Evolutionary conservation across 2,797 vertebrate genomes (phyloP), one percentile per base, ranked within the genome.

Genomic region (Pseudochaenichthys georgianus): DNA sequence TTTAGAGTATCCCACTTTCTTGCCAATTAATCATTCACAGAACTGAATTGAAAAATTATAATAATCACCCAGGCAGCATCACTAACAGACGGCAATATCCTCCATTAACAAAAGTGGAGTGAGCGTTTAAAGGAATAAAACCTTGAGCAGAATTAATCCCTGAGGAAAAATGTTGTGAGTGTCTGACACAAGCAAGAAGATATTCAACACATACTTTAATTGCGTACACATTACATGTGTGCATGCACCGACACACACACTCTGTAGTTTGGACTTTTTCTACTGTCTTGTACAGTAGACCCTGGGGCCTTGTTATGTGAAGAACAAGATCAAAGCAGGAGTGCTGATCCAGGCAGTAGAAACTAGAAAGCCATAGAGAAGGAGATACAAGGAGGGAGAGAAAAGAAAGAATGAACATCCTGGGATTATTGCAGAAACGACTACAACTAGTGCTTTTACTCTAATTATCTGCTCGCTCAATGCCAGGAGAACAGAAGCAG

Each of bases 251-350:
- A 65, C 65, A 43, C 41, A 38, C 51, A 73, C 71, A 64, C 45
- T n/a, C 21, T 67, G 17, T 54, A 70, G 73, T 73, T 86, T 77
- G 54, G 54, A 75, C 81, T 79, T 59, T 67, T 65, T 81, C 45
- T 64, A 46, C 76, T 66, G 73, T 74, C 47, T 84, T 58, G 69
- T 64, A 64, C 70, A 73, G 84, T 67, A 64, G 46, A 88, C 88
- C 90, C 90, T 79, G 71, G 90, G 85, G 90, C 83, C 87, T 92
- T 87, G 89, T 92, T 91, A 89, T 83, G 75, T 70, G 87, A 89
- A 87, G 77, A 90, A 70, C 58, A 73, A 78, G 90, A 90, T 92
- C 88, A 90, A 89, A 92, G 88, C 78, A 42, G 13, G 55, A 82
- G 76, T 75, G 79, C 69, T 76, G 86, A 89, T 80, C 69, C 70